Evolutionary conservation across 2,113 vertebrate genomes (phyloP).

Genomic region (Scomber colias): DNA sequence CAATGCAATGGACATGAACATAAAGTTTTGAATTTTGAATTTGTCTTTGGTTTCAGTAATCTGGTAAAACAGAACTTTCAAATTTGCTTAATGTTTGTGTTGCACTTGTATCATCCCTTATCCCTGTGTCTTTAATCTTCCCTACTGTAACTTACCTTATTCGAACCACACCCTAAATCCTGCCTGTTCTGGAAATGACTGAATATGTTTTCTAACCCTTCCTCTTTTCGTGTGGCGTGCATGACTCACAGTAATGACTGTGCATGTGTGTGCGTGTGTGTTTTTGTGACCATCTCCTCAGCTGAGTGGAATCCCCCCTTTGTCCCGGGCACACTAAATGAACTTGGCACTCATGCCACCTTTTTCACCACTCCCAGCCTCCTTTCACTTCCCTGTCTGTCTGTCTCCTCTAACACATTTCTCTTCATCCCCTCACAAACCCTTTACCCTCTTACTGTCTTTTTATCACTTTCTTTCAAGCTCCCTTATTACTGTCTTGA

Average conservation of each 20-base stretch:
- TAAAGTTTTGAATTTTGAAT: not conserved
- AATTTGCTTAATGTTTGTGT: not conserved
- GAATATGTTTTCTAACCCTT: conserved; percentile 29
- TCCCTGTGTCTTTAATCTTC: too few relatives aligned
- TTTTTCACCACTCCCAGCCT: conserved; percentile 70
- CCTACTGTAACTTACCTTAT: not conserved
- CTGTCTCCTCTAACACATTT: conserved; percentile 44
- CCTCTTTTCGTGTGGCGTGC: conserved; percentile 25
- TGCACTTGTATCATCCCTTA: not conserved
- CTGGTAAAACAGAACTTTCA: not conserved
- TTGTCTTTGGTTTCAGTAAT: not conserved
- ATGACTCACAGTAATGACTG: conserved; percentile 38
- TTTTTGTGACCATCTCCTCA: conserved; percentile 39
- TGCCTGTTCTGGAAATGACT: conserved; percentile 33
- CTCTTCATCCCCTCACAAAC: conserved; percentile 66
- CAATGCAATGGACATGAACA: not conserved
- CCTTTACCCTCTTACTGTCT: conserved; percentile 65
- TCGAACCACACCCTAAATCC: conserved; percentile 22
- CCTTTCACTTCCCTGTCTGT: conserved; percentile 72
- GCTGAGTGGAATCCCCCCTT: conserved; percentile 71
- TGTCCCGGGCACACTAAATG: conserved; percentile 75
- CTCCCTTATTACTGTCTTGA: conserved; percentile 65
- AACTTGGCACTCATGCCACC: conserved; percentile 78
- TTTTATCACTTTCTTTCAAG: conserved; percentile 64
- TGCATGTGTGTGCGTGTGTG: conserved; percentile 46